A percentile compares a stretch with the other conserved stretches of the same genome.
Conservation (phyloP, 2,113 vertebrate species). For the Sceloporus tristichus region DNA sequence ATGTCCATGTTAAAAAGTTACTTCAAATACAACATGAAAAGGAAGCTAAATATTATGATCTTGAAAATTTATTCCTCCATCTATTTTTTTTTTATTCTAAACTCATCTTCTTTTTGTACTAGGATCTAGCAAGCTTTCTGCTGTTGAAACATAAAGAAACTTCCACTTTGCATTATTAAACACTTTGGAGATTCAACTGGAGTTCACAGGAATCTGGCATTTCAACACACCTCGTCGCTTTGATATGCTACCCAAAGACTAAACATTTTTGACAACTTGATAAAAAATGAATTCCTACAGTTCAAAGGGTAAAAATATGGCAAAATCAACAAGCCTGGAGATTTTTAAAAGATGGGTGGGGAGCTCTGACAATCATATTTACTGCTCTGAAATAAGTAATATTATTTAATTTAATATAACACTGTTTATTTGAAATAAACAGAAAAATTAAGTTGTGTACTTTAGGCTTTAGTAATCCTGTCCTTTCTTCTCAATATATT, state of each 20-base stretch:
- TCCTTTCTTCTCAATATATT: no score
- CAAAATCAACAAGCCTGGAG: background rate
- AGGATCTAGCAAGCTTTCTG: slow-evolving; percentile 23
- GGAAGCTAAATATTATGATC: background rate
- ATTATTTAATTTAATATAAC: background rate
- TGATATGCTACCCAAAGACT: slow-evolving; percentile 60
- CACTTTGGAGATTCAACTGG: slow-evolving; percentile 53
- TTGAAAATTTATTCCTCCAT: slow-evolving; percentile 3
- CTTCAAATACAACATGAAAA: background rate
- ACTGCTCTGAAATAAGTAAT: slow-evolving; percentile 18
- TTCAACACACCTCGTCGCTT: slow-evolving; percentile 43
- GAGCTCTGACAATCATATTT: background rate
- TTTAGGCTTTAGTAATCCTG: background rate
- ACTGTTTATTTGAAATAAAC: background rate
- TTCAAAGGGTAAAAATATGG: slow-evolving; percentile 49
- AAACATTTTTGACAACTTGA: slow-evolving; percentile 66
- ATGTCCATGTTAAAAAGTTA: background rate
- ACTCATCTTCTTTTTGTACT: slow-evolving; percentile 6
- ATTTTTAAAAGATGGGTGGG: slow-evolving; percentile 1
- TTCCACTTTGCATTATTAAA: slow-evolving; percentile 73
- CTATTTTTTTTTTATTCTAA: background rate
- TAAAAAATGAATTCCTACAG: slow-evolving; percentile 69
- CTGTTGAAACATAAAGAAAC: slow-evolving; percentile 50
- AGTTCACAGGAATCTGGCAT: slow-evolving; percentile 64
- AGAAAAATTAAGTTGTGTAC: background rate